These are phyloP conservation scores for Euborellia annulipes DNA, from an alignment of 1,140 invertebrate genomes.

Conservation along the genomic window DNA sequence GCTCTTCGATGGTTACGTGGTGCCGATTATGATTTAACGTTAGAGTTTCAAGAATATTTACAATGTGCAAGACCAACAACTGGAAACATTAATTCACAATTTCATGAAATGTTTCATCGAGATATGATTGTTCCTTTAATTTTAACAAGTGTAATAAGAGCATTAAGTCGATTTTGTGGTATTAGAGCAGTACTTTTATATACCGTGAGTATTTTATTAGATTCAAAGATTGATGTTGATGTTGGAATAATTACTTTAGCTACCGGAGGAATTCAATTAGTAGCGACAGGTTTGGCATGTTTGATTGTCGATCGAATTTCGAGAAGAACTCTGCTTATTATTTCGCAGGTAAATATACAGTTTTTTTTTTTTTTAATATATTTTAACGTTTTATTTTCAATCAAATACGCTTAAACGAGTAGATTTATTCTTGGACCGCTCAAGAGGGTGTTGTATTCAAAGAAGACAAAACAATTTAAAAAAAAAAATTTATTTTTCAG, in stretches of 20 bases:
- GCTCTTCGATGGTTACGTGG: slow-evolving; percentile 26
- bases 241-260: slow-evolving; percentile 23
- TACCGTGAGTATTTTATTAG: slow-evolving; percentile 4
- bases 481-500: too few species aligned
- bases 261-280: slow-evolving; percentile 31
- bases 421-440: too few species aligned
- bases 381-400: too few species aligned
- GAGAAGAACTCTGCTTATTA: slow-evolving; percentile 26
- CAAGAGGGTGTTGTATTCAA: too few species aligned
- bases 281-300: slow-evolving; percentile 18
- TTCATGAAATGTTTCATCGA: slow-evolving; percentile 3
- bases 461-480: too few species aligned
- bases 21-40: slow-evolving; percentile 8
- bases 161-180: slow-evolving; percentile 12
- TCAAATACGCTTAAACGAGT: too few species aligned
- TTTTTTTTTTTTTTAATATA: too few species aligned
- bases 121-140: slow-evolving; percentile 7
- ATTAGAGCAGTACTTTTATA: slow-evolving; percentile 9
- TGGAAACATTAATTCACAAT: neutral
- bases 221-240: slow-evolving; percentile 19
- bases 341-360: slow-evolving; percentile 14
- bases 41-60: slow-evolving; percentile 8
- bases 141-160: slow-evolving; percentile 5
- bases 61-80: neutral
- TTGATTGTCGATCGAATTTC: slow-evolving; percentile 30